These are phyloP conservation scores for Brachionus rotundiformis DNA, from an alignment of 1,140 invertebrate genomes.

Conservation along the genomic window DNA sequence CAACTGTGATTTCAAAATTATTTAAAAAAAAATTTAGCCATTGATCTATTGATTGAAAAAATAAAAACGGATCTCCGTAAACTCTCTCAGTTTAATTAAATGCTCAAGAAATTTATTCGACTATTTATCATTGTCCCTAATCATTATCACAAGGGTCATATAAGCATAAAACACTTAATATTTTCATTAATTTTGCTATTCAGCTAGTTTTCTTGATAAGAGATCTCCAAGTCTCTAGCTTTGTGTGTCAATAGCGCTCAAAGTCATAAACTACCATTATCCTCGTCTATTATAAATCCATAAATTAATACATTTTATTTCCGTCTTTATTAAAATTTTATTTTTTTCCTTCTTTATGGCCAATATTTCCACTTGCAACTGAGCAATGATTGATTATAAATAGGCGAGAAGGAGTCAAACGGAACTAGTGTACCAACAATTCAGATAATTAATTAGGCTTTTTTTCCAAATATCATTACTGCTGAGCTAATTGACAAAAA, in stretches of 20 bases:
- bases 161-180: constrained; percentile 20
- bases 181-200: constrained; percentile 22
- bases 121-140: not conserved
- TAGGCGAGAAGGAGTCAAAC: not conserved
- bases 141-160: constrained; percentile 18
- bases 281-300: not conserved
- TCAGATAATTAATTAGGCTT: not conserved
- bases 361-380: not conserved
- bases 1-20: not conserved
- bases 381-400: not conserved
- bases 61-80: not conserved
- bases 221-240: not conserved
- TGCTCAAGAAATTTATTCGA: constrained; percentile 15
- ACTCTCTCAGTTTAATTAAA: not conserved
- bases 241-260: constrained; percentile 4
- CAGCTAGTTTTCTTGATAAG: not conserved
- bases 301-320: constrained; percentile 23
- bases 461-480: not conserved
- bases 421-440: not conserved
- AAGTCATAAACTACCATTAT: constrained; percentile 15
- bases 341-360: not conserved
- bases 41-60: not conserved
- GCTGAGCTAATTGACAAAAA: constrained; percentile 3
- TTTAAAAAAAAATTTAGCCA: not conserved
- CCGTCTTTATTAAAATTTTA: not conserved